Base-by-base conservation (phyloP, 1,140 invertebrate genomes). In the Pteromalus puparum region DNA sequence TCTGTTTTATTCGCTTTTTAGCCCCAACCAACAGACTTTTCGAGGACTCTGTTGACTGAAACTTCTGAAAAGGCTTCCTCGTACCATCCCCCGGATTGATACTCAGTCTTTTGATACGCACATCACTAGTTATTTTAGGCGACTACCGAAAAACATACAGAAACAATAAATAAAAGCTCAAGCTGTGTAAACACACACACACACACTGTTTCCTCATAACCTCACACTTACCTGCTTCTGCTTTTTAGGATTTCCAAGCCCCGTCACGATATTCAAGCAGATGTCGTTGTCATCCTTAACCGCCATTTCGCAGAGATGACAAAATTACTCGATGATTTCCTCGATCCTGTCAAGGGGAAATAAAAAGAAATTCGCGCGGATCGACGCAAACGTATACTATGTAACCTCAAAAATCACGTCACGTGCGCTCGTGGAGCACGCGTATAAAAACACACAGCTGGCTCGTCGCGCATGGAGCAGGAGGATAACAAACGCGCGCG, bases 1-100 rank as follows among this genome's bases (percentile, higher is more conserved):
- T 92, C 86, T 92, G 92, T 79, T 91, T 92, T 28, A 93, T 83
- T 88, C 91, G 89, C n/a, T 87, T 83, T 73, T 87, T 89, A 9
- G 82, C 61, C 15, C 80, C 76, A 28, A 38, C 26, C n/a, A 78
- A 18, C 46, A 73, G 75, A 26, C 30, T 42, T 67, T 82, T 85
- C 1, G 78, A 78, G 15, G 65, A 48, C 28, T 82, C 80, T 18
- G 10, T 78, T 0, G 74, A 78, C 7, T 74, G 65, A 28, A 46
- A 48, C 34, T 85, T 82, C 7, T 78, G 1, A 70, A 78, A 82
- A 38, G 74, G 42, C 38, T 81, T 82, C 42, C 65, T 82, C 9
- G 24, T 24, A 28, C 76, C 76, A 4, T 42, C 65, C 0, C 1
- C 15, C 48, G 76, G 18, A 18, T 30, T 76, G 7, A 21, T 81